Base-by-base conservation (phyloP, 37 sponge, comb jelly and placozoan species). In the Ianthella basta region DNA sequence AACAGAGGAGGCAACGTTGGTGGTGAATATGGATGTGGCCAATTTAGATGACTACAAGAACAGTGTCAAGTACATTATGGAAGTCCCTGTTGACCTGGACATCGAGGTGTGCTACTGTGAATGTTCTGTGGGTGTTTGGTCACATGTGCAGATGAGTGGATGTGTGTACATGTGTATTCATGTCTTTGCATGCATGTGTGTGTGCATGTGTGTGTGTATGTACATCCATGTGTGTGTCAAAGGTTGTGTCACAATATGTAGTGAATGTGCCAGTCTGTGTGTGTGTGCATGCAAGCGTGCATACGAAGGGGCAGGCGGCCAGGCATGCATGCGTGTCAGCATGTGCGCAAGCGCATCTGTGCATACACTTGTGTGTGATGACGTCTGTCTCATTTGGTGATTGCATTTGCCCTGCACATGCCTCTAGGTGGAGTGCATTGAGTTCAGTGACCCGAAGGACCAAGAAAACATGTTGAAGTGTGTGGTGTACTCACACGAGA, bases 61-160 rank as follows among this genome's bases (percentile, higher is more conserved):
- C 21, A 38, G 54, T 21, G 39, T 75, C 53, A 18, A 75, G 25
- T 75, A 36, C 54, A 75, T 75, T 2, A 75, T 75, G 78, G 78
- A 75, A 41, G 44, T 75, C 6, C 78, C 78, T 41, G 54, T 50
- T 41, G 78, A 75, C 53, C 78, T 75, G 20, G 78, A 75, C 25
- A 75, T 75, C 13, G 78, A 75, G 53, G 78, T 75, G 25, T 21
- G 78, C 4, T 5, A 13, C 4, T 61, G 50, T 44, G 50, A 3
- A 44, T 3, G 3, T 10, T 44, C 6, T 44, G 50, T 44, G 50
- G 3, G 50, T 44, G 50, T 44, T 3, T 44, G 50, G 3, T 3
- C 8, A 8, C 8, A 8, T 44, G 50, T 44, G 50, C 8, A 8
- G 3, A 8, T 8, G 50, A 10, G 50, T 44, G 50, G 50, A 8